Conservation (phyloP, 2,113 vertebrate species). For the Alectura lathami region DNA sequence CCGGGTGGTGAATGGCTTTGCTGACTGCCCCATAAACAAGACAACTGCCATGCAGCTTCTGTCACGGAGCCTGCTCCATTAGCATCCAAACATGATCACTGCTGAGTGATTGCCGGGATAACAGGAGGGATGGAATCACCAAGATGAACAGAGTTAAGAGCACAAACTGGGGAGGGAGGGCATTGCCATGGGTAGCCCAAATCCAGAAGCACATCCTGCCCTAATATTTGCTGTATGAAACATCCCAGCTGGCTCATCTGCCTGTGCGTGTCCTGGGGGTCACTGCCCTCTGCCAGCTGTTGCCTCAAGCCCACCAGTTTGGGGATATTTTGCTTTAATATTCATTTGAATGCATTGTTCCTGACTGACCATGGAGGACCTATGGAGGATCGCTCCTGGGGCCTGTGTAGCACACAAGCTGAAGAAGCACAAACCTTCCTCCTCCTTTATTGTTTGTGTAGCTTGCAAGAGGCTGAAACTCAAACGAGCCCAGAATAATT, state of each 20-base stretch:
- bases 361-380: neutral
- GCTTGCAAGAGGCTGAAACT: neutral
- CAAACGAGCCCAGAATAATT: neutral
- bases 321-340: neutral
- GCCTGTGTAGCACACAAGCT: neutral
- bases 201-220: neutral
- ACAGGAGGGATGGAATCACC: neutral
- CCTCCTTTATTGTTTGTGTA: neutral
- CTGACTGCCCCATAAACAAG: constrained; percentile 46
- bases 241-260: neutral
- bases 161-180: neutral
- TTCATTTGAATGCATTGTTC: neutral
- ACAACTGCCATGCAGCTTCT: neutral
- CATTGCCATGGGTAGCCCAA: neutral
- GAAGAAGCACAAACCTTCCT: neutral
- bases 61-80: neutral
- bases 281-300: neutral
- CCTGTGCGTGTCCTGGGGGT: fast-evolving
- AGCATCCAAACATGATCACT: neutral
- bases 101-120: neutral
- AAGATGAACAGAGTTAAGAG: neutral
- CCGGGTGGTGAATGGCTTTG: constrained; percentile 23
- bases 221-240: neutral
- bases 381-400: neutral
- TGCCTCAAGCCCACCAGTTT: neutral